Percentiles rank a stretch among this genome's conserved stretches.
Evolutionary conservation across 2,113 vertebrate genomes (phyloP).

Genomic region (Scophthalmus maximus): DNA sequence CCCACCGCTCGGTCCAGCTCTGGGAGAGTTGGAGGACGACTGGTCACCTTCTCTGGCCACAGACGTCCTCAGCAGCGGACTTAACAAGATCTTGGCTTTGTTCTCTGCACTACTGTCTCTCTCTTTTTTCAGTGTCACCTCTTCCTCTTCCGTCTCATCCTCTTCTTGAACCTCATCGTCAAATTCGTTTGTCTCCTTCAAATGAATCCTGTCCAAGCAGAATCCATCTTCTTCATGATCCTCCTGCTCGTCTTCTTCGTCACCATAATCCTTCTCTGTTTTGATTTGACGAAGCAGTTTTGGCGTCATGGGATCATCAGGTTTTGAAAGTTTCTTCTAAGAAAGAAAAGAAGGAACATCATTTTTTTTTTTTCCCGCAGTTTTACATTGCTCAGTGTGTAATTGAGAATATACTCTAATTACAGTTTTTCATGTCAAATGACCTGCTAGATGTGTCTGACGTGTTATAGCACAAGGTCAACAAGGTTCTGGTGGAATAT

Average conservation of each 20-base stretch:
- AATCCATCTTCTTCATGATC: slow-evolving; percentile 68
- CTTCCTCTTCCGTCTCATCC: slow-evolving; percentile 54
- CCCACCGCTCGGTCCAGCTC: slow-evolving; percentile 88
- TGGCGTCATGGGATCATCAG: slow-evolving; percentile 83
- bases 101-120: slow-evolving; percentile 53
- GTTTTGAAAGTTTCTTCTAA: slow-evolving; percentile 88
- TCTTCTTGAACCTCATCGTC: slow-evolving; percentile 50
- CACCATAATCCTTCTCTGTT: slow-evolving; percentile 87
- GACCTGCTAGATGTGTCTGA: too few relatives aligned
- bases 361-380: too few relatives aligned
- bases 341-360: slow-evolving; percentile 27
- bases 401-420: too few relatives aligned
- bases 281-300: slow-evolving; percentile 90
- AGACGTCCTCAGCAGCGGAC: slow-evolving; percentile 75
- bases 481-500: too few relatives aligned
- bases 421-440: too few relatives aligned
- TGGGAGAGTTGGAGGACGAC: slow-evolving; percentile 86
- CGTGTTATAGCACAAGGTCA: too few relatives aligned
- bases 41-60: slow-evolving; percentile 87
- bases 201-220: slow-evolving; percentile 46
- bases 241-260: slow-evolving; percentile 66
- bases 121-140: slow-evolving; percentile 43
- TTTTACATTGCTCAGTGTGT: too few relatives aligned
- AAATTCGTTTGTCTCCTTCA: slow-evolving; percentile 55
- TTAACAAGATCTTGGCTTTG: slow-evolving; percentile 57